Conservation (phyloP, 1,140 invertebrate species). For the Drosophila sulfurigaster region DNA sequence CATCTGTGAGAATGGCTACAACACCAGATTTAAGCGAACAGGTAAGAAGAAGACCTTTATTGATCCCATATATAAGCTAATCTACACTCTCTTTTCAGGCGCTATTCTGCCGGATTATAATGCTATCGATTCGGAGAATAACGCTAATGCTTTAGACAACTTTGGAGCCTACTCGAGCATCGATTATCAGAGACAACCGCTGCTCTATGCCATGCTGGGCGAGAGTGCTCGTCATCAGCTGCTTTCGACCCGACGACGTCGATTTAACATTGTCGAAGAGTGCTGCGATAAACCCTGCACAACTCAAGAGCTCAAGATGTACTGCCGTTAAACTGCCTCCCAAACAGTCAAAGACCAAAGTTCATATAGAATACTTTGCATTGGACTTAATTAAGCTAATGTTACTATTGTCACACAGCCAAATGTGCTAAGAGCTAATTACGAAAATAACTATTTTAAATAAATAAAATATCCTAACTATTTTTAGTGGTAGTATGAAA, state of each 20-base stretch:
- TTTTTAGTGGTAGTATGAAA: no score
- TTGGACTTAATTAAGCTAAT: background rate
- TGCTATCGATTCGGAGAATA: background rate
- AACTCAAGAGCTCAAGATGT: background rate
- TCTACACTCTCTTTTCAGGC: background rate
- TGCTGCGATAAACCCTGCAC: slow-evolving; percentile 19
- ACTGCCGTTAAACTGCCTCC: slow-evolving; percentile 8
- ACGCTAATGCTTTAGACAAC: background rate
- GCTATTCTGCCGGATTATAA: background rate
- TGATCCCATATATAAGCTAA: background rate
- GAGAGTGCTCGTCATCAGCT: slow-evolving; percentile 26
- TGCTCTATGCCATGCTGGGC: slow-evolving; percentile 15
- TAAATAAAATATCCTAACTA: no score
- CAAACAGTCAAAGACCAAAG: background rate
- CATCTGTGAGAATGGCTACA: slow-evolving; percentile 52
- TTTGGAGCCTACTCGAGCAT: slow-evolving; percentile 14
- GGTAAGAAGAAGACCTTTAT: background rate
- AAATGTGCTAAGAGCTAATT: no score
- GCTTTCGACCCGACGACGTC: slow-evolving; percentile 18
- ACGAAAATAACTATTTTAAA: no score
- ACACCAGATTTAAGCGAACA: slow-evolving; percentile 51
- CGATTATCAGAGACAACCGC: background rate
- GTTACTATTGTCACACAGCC: background rate
- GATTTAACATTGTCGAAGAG: slow-evolving; percentile 22
- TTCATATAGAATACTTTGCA: background rate